These are phyloP conservation scores for Apostichopus parvimensis DNA, from an alignment of 35 echinoderm and acorn worm species.

Conservation along the genomic window DNA sequence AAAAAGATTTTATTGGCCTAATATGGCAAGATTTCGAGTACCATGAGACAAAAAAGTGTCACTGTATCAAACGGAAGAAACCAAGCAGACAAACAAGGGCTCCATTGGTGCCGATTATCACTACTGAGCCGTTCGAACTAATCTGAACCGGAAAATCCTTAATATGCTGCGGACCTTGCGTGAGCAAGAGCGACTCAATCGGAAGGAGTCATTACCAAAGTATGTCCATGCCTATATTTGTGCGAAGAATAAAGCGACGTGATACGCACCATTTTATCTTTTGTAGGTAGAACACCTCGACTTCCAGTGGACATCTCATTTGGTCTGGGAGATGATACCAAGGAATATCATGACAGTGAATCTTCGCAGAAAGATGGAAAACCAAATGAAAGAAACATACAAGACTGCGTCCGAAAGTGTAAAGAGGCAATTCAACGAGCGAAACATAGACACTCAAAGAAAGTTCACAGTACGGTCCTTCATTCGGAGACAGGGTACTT, in stretches of 20 bases:
- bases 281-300: too few relatives aligned
- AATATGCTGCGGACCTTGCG: too few relatives aligned
- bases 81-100: constrained; percentile 40
- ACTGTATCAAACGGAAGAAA: constrained; percentile 29
- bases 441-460: constrained; percentile 13
- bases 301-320: too few relatives aligned
- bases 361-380: too few relatives aligned
- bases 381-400: too few relatives aligned
- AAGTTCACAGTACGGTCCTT: constrained; percentile 19
- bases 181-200: constrained; percentile 30
- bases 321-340: too few relatives aligned
- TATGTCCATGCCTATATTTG: too few relatives aligned
- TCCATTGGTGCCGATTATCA: constrained; percentile 54
- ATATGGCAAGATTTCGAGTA: constrained; percentile 57
- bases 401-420: too few relatives aligned
- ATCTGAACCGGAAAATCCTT: not conserved
- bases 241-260: too few relatives aligned
- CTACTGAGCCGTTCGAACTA: constrained; percentile 56
- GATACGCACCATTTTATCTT: too few relatives aligned
- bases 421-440: not conserved
- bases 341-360: too few relatives aligned
- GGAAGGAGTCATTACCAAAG: constrained; percentile 46
- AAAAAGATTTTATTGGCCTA: constrained; percentile 54
- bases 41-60: constrained; percentile 26
- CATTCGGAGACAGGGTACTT: constrained; percentile 49